Percentiles rank a stretch among this genome's conserved stretches.
Evolutionary conservation across 1,140 invertebrate genomes (phyloP).

Genomic region (Penaeus vannamei): DNA sequence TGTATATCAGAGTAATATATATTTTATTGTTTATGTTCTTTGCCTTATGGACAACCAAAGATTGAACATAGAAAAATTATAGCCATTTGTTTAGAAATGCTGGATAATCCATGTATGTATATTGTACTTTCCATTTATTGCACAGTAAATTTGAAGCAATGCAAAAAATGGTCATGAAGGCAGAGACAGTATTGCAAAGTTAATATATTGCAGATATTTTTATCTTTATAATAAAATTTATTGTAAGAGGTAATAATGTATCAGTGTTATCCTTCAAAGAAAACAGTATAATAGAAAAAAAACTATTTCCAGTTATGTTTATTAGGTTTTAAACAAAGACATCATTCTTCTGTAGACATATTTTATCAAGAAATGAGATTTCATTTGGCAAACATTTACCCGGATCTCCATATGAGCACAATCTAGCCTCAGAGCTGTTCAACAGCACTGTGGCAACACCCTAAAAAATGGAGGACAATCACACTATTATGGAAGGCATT

Average conservation of each 20-base stretch:
- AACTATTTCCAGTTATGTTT: constrained; percentile 38
- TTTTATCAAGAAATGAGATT: constrained; percentile 60
- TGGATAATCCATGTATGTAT: too few species aligned
- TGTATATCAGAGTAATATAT: constrained; percentile 61
- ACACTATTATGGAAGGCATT: constrained; percentile 51
- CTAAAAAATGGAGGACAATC: constrained; percentile 56
- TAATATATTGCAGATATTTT: constrained; percentile 63
- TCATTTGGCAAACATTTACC: constrained; percentile 62
- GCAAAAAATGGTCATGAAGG: constrained; percentile 41
- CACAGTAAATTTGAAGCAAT: not conserved
- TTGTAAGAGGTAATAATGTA: constrained; percentile 9
- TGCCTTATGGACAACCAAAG: constrained; percentile 57
- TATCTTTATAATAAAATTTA: constrained; percentile 63
- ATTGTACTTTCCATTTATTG: too few species aligned
- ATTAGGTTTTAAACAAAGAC: constrained; percentile 56
- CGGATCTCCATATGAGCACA: constrained; percentile 45
- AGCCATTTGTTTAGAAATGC: not conserved
- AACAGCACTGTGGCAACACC: constrained; percentile 36
- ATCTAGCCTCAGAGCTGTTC: constrained; percentile 27
- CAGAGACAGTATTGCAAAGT: constrained; percentile 53
- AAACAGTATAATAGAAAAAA: constrained; percentile 15
- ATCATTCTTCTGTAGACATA: constrained; percentile 41
- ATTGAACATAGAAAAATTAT: constrained; percentile 24
- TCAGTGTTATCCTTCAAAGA: too few species aligned
- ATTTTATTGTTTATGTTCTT: constrained; percentile 49